Evolutionary conservation across 2,888 invertebrate genomes (phyloP), one percentile per base, ranked within the genome.

Genomic region (Cheilosia impressa): DNA sequence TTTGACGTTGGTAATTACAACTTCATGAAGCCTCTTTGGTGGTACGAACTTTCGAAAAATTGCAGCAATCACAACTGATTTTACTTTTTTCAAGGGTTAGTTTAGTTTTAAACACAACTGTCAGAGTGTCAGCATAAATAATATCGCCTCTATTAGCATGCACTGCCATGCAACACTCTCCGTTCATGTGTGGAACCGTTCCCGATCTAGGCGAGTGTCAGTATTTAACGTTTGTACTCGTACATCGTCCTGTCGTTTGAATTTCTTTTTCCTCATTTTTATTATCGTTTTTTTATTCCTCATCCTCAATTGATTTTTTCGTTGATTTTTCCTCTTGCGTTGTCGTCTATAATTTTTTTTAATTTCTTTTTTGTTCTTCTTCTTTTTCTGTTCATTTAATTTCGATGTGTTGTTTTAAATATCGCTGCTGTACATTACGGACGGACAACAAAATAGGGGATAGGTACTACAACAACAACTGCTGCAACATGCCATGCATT

Each of bases 231-330:
- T 52, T 55, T 38, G 17, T 34, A 57, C 22, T 47, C 17, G 41
- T 55, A 77, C 65, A 65, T 71, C 65, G 71, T 72, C 50, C 60
- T 73, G 52, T 73, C 79, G 31, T 63, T 79, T 62, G 79, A 68
- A 78, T 83, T 68, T 68, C 34, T 58, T 83, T 83, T 58, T 73
- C 62, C 78, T 73, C 78, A 57, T 57, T 78, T 83, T 83, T 62
- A 78, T 73, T 78, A 65, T 73, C 52, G 50, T 73, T 78, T 73
- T 71, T 65, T 76, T 82, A 78, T 78, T 78, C 57, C 58, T 69
- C 68, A 68, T 78, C 57, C 63, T 63, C 68, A 63, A 77, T 76
- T 60, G 75, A 68, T 75, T 22, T 27, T 58, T 57, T 53, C 41
- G 80, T 57, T 17, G 47, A 41, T 53, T 19, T 66, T 65, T 66